A percentile compares a stretch with the other conserved stretches of the same genome.
phyloP scores from a whole-genome alignment of 2,113 vertebrate genomes.

The Suncus etruscus region DNA sequence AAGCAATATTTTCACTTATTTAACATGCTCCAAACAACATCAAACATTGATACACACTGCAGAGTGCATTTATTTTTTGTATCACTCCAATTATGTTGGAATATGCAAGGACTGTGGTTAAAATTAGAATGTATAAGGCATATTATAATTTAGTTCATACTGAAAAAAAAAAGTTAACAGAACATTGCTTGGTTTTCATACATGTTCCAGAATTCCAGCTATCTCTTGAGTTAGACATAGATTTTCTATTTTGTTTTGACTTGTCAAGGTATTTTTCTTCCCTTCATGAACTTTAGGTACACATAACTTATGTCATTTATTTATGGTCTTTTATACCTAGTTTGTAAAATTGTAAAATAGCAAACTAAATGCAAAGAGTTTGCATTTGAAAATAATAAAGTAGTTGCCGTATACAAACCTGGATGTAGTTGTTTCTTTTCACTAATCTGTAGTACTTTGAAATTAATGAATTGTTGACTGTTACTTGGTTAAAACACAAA shows the following conservation, averaged over 20 bases:
- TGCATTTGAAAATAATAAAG: constrained; percentile 98
- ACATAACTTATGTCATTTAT: constrained; percentile 99
- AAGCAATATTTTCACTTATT: constrained; percentile 91
- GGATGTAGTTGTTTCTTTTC: constrained; percentile 67
- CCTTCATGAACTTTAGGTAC: constrained; percentile 95
- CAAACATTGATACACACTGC: constrained; percentile 85
- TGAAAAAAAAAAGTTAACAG: constrained; percentile 87
- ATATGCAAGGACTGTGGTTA: constrained; percentile 95
- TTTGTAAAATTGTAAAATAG: constrained; percentile 99
- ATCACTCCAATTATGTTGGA: constrained; percentile 93
- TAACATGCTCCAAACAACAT: constrained; percentile 90
- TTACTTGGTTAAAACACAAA: constrained; percentile 31
- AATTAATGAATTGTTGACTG: constrained; percentile 16
- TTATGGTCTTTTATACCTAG: constrained; percentile 99
- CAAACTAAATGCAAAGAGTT: constrained; percentile 94
- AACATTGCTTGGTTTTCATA: constrained; percentile 89
- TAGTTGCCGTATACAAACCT: constrained; percentile 92
- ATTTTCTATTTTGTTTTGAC: constrained; percentile 93
- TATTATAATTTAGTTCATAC: constrained; percentile 94
- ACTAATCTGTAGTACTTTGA: neutral
- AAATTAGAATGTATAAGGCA: constrained; percentile 96
- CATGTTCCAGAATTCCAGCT: constrained; percentile 90
- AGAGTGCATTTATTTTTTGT: constrained; percentile 92
- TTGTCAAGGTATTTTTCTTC: constrained; percentile 87
- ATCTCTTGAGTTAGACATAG: constrained; percentile 92